These are phyloP conservation scores for Sebastes goodei DNA, from an alignment of 2,797 vertebrate genomes.

Conservation along the genomic window DNA sequence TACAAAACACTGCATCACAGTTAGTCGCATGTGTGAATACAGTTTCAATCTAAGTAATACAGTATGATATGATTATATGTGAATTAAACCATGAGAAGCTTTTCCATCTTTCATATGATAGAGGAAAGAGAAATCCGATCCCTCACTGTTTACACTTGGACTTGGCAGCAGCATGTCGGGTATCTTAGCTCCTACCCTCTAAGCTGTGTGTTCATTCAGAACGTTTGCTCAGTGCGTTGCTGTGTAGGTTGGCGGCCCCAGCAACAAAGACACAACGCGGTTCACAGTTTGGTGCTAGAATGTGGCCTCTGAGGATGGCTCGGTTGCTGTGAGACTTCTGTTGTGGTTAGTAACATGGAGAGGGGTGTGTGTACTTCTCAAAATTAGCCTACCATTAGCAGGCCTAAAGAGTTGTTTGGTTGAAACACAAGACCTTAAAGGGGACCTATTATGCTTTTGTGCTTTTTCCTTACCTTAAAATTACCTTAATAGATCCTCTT, in stretches of 20 bases:
- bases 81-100: neutral
- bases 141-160: neutral
- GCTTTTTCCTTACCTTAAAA: no score
- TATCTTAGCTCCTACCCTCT: neutral
- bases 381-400: neutral
- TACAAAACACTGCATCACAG: neutral
- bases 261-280: neutral
- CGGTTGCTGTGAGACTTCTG: neutral
- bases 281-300: conserved; percentile 55
- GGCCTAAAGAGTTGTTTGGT: neutral
- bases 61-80: neutral
- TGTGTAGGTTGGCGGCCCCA: neutral
- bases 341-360: neutral
- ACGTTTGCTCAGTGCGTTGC: conserved; percentile 21
- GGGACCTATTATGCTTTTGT: neutral
- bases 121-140: neutral
- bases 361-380: neutral
- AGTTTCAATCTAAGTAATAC: neutral
- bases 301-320: conserved; percentile 21
- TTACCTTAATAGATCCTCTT: no score
- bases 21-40: neutral
- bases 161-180: neutral
- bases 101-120: neutral
- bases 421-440: neutral
- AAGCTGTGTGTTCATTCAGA: conserved; percentile 22